phyloP scores from a whole-genome alignment of 2,888 invertebrate species.

The Euclidia mi region DNA sequence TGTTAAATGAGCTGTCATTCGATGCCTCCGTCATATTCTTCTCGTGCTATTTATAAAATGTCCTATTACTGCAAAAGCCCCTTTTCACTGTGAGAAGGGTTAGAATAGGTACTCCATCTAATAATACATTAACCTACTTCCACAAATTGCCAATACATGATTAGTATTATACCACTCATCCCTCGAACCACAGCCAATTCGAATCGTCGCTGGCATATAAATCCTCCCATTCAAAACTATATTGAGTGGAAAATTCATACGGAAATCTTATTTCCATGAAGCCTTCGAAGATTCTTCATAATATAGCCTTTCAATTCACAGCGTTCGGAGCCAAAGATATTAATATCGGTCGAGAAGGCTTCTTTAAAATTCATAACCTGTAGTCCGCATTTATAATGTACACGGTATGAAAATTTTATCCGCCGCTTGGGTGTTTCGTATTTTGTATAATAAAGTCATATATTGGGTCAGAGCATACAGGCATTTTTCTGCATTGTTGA shows the following conservation, averaged over 20 bases:
- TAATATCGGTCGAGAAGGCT: not conserved
- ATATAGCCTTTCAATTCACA: constrained; percentile 11
- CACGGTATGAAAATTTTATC: not conserved
- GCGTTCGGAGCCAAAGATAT: not conserved
- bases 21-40: no score
- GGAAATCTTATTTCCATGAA: constrained; percentile 56
- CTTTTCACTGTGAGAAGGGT: no score
- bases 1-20: no score
- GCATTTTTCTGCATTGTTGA: no score
- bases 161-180: not conserved
- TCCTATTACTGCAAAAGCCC: no score
- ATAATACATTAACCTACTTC: no score
- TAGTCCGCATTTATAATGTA: not conserved
- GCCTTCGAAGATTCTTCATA: constrained; percentile 1
- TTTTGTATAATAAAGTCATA: no score
- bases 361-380: constrained; percentile 10
- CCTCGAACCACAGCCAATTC: constrained; percentile 17
- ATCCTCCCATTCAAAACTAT: constrained; percentile 44
- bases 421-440: no score
- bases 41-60: no score
- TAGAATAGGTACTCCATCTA: no score
- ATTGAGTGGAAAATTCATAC: constrained; percentile 59
- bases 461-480: no score
- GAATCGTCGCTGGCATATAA: constrained; percentile 29
- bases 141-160: no score